Evolutionary conservation across 2,888 invertebrate genomes (phyloP).

Genomic region (Heteromurus nitidus): DNA sequence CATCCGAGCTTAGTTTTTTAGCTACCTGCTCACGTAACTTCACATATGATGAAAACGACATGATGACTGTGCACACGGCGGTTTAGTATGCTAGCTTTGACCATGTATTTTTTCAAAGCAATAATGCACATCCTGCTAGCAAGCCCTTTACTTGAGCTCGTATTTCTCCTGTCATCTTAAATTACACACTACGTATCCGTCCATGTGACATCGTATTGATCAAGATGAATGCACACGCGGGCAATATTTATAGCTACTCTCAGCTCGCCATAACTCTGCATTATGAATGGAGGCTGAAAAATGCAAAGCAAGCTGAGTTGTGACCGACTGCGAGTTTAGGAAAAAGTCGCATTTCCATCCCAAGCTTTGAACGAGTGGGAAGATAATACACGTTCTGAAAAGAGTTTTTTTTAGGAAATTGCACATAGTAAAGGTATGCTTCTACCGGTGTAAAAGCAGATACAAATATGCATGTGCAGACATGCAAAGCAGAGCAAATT

Average conservation of each 20-base stretch:
- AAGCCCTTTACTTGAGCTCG: background rate
- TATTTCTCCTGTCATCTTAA: slow-evolving; percentile 42
- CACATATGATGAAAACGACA: background rate
- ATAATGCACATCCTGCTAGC: slow-evolving; percentile 23
- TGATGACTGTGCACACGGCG: no score
- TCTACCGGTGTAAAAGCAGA: no score
- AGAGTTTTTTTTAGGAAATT: no score
- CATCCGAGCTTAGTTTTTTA: background rate
- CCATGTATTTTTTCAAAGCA: slow-evolving; percentile 32
- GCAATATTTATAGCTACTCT: slow-evolving; percentile 5
- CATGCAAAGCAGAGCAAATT: slow-evolving; percentile 9
- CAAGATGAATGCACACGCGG: slow-evolving; percentile 3
- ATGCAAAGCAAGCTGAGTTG: slow-evolving; percentile 15
- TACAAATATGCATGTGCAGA: background rate
- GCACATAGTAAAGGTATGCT: no score
- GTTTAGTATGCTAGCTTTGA: background rate
- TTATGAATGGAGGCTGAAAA: slow-evolving; percentile 20
- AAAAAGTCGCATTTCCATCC: no score
- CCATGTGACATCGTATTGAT: slow-evolving; percentile 22
- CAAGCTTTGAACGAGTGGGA: no score
- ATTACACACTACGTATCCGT: slow-evolving; percentile 10
- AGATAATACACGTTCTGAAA: no score
- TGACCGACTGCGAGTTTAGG: no score
- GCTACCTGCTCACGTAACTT: background rate
- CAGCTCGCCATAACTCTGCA: background rate